Evolutionary conservation across 2,888 invertebrate genomes (phyloP).

Genomic region (Machimus atricapillus): DNA sequence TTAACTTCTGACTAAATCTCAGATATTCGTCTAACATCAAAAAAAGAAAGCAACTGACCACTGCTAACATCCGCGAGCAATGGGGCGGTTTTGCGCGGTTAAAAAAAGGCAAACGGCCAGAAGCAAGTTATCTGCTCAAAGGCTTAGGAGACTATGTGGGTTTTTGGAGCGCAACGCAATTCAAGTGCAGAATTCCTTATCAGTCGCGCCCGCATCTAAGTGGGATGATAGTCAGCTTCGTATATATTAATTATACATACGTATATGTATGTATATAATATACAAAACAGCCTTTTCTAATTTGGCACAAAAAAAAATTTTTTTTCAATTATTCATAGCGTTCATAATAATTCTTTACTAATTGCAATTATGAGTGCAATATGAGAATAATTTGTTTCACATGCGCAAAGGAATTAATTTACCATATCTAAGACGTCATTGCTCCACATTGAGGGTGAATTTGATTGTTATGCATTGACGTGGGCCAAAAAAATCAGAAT

Average conservation of each 20-base stretch:
- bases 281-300: not conserved
- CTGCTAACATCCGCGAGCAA: not conserved
- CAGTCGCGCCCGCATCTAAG: not conserved
- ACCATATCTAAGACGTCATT: not conserved
- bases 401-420: not conserved
- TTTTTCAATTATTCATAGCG: not conserved
- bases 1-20: not conserved
- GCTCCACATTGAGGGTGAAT: not conserved
- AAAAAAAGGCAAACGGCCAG: not conserved
- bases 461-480: not conserved
- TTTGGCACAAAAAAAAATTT: not conserved
- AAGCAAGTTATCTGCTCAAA: not conserved
- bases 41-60: not conserved
- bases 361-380: not conserved
- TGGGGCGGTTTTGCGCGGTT: not conserved
- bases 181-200: constrained; percentile 31
- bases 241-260: too few relatives aligned
- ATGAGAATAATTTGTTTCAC: not conserved
- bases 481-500: not conserved
- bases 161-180: constrained; percentile 15
- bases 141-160: constrained; percentile 6
- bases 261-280: too few relatives aligned
- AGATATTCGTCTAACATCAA: not conserved
- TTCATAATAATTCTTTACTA: not conserved
- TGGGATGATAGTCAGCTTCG: not conserved